Percentiles rank a stretch among this genome's conserved stretches.
Conservation (phyloP, 2,888 invertebrate genomes). For the Branchellion lobata region DNA sequence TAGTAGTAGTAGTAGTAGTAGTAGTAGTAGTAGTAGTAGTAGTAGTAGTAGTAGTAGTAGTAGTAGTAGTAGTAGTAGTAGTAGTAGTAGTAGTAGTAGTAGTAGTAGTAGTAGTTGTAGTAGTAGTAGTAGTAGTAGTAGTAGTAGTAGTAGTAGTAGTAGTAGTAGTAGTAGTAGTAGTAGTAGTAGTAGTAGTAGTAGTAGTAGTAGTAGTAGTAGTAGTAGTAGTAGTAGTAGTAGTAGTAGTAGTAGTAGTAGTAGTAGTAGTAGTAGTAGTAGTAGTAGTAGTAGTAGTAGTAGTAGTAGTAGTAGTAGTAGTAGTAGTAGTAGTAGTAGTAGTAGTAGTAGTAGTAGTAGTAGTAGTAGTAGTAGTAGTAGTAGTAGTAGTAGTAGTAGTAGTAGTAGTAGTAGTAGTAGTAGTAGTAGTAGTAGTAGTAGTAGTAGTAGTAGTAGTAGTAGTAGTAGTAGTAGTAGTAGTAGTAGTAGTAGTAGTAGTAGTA, state of each 20-base stretch:
- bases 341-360: slow-evolving; percentile 19
- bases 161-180: slow-evolving; percentile 19
- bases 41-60: slow-evolving; percentile 22
- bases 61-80: slow-evolving; percentile 19
- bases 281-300: neutral
- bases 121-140: slow-evolving; percentile 4
- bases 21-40: slow-evolving; percentile 16
- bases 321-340: slow-evolving; percentile 19
- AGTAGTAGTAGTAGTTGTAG: slow-evolving; percentile 19
- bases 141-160: slow-evolving; percentile 9
- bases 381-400: slow-evolving; percentile 22
- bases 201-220: slow-evolving; percentile 19
- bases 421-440: slow-evolving; percentile 21
- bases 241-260: slow-evolving; percentile 16
- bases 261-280: slow-evolving; percentile 22
- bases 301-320: slow-evolving; percentile 17
- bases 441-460: slow-evolving; percentile 19
- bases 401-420: slow-evolving; percentile 16
- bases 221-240: slow-evolving; percentile 22
- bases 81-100: slow-evolving; percentile 19
- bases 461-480: slow-evolving; percentile 19
- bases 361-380: slow-evolving; percentile 19
- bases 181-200: slow-evolving; percentile 19
- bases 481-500: slow-evolving; percentile 18
- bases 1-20: slow-evolving; percentile 21